Evolutionary conservation across 2,888 invertebrate genomes (phyloP), one percentile per base, ranked within the genome.

Genomic region (Fissipunctia ypsillon): DNA sequence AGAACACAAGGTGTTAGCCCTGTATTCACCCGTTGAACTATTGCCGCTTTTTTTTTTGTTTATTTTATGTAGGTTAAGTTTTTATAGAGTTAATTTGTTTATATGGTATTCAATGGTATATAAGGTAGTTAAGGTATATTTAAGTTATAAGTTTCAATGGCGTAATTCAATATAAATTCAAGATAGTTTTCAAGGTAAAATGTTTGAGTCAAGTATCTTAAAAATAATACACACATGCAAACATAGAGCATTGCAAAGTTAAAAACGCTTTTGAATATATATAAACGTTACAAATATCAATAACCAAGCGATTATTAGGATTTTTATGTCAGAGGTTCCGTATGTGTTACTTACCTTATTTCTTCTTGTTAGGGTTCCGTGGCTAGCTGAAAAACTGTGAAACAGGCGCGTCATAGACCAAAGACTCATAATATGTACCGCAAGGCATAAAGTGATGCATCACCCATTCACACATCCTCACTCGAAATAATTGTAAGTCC

Each of bases 171-270:
- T 10, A 31, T 22, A 68, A n/a, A 14, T 73, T 66, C 19, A 60
- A 54, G 7, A 16, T 41, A 48, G 50, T 59, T 35, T 35, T 35
- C 31, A 50, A 74, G 16, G 35, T 76, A 25, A 69, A 50, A 31
- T 12, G 2, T 43, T 65, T 38, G 4, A 35, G 67, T 25, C 22
- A 65, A 61, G 59, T 61, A 67, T 57, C 69, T 83, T 68, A 72
- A 64, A 38, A 69, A 16, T 54, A n/a, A n/a, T n/a, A n/a, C n/a
- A 73, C 14, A 56, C 80, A 87, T 80, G 80, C 80, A 35, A 31
- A 72, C 69, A 77, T 35, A 48, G 43, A 75, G 74, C 52, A 76
- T 78, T 87, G 83, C 85, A 87, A 78, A 78, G 73, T 83, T 85
- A 83, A 73, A 80, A 82, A 71, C 14, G 76, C 67, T 67, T 54